Evolutionary conservation across 2,888 invertebrate genomes (phyloP), one percentile per base, ranked within the genome.

Genomic region (Apoda limacodes): DNA sequence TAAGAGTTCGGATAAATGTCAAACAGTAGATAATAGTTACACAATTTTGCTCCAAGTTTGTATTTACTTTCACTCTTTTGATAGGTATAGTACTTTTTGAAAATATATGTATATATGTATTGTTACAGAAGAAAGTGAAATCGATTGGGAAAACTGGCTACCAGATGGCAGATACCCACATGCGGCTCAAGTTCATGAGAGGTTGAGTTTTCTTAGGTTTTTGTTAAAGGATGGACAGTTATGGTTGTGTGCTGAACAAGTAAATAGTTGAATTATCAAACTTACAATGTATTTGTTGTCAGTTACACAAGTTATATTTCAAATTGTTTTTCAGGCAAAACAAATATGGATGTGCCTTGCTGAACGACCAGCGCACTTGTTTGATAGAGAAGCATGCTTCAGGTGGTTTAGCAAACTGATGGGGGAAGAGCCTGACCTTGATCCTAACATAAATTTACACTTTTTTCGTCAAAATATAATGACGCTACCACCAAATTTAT

Each of bases 401-500:
- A 92, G 94, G 52, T 98, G 98, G 98, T 98, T 97, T 78, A 94
- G 96, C 21, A 97, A 97, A 74, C 75, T 95, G 20, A 95, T 95
- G 95, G 93, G 93, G 10, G 97, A 97, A 49, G 97, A 98, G 60
- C 96, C 97, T 1, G 98, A 98, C 68, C 76, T 98, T 31, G 98
- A 98, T 75, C 97, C 97, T 1, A 94, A 95, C 47, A 95, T 97
- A 33, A 95, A 95, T 56, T 88, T 92, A 62, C 94, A 95, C 66
- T 98, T 98, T 80, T 98, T 98, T 81, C 93, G 95, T 69, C 90
- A 91, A 53, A 96, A 97, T 60, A 90, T 98, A 47, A 84, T 98
- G 47, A 93, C 93, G 57, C 83, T 98, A 51, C 92, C 97, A 69
- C 96, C 98, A 2, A 87, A 90, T 45, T 81, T 95, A 45, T 82